Base-by-base conservation (phyloP, 2,888 invertebrate genomes). In the Malacosoma neustria region DNA sequence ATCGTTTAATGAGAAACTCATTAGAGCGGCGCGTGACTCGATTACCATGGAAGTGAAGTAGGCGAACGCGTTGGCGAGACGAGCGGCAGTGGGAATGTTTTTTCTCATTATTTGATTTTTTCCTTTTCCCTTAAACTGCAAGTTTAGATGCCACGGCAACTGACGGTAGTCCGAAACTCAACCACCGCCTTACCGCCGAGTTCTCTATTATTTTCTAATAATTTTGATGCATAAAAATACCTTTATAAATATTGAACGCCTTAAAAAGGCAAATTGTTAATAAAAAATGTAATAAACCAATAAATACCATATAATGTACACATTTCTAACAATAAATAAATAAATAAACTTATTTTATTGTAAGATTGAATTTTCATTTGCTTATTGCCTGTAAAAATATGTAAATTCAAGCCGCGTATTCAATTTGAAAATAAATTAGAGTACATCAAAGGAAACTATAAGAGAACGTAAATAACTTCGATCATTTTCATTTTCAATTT, bases 1-100 rank as follows among this genome's bases (percentile, higher is more conserved):
- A 57, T 46, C 60, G 44, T 54, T 62, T 72, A 72, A 72, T 68
- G 72, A 69, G 69, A 58, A 51, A 57, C 61, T 60, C 64, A 61
- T 72, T 72, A 70, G 57, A 38, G 32, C 36, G 35, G 64, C 41
- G 48, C 72, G 72, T 72, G 72, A 70, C 67, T 55, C 13, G 48
- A 33, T 35, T 43, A 43, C 43, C 36, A 36, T 34, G 36, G 29
- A 14, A 22, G 22, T 9, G 22, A 22, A 2, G 22, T 5, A 22
- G 9, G 22, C 22, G 22, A 22, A 22, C 1, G 22, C 9, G 22
- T 31, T 33, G 32, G 2, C 11, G 14, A 33, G 14, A 32, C 11
- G 11, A 22, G 14, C 29, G 13, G 32, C 32, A 22, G 15, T 34
- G 31, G 4, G 9, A 34, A 29, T 9, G 29, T 14, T 12, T 5